These are phyloP conservation scores for Taurulus bubalis DNA, from an alignment of 2,113 vertebrate species.

Conservation along the genomic window DNA sequence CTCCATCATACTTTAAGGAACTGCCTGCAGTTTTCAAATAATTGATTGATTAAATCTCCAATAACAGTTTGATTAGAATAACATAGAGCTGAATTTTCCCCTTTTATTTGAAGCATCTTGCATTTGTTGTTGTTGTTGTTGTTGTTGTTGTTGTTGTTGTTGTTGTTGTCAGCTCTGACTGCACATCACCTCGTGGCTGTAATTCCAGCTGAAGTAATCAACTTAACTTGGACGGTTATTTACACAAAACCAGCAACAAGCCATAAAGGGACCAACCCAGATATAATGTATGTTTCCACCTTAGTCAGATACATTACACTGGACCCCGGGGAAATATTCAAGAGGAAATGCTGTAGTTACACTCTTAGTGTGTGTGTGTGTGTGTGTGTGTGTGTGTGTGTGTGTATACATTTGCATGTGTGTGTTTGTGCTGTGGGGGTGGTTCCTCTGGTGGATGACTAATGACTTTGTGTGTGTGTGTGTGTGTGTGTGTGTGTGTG, in stretches of 20 bases:
- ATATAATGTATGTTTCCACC: constrained; percentile 42
- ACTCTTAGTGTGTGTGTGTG: constrained; percentile 16
- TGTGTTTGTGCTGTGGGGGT: constrained; percentile 31
- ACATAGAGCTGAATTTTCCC: background rate
- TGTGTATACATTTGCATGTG: constrained; percentile 4
- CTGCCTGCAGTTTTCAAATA: background rate
- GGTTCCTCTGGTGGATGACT: constrained; percentile 49
- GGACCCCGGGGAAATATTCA: constrained; percentile 55
- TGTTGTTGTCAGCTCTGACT: constrained; percentile 1
- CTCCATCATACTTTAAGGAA: background rate
- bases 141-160: too few species aligned
- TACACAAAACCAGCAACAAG: constrained; percentile 46
- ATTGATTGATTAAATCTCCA: background rate
- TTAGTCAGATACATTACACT: constrained; percentile 41
- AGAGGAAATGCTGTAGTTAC: constrained; percentile 36
- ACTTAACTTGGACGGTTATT: constrained; percentile 38
- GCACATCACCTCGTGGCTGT: constrained; percentile 7
- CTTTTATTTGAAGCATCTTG: background rate
- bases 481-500: background rate
- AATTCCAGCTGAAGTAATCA: constrained; percentile 38
- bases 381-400: constrained; percentile 19
- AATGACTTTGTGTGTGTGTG: constrained; percentile 38
- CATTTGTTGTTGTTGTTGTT: too few species aligned
- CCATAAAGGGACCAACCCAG: constrained; percentile 44
- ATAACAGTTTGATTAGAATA: background rate